Evolutionary conservation across 37 sponge, comb jelly and placozoan species (phyloP).

Genomic region (Chondrilla cf. caribensis): DNA sequence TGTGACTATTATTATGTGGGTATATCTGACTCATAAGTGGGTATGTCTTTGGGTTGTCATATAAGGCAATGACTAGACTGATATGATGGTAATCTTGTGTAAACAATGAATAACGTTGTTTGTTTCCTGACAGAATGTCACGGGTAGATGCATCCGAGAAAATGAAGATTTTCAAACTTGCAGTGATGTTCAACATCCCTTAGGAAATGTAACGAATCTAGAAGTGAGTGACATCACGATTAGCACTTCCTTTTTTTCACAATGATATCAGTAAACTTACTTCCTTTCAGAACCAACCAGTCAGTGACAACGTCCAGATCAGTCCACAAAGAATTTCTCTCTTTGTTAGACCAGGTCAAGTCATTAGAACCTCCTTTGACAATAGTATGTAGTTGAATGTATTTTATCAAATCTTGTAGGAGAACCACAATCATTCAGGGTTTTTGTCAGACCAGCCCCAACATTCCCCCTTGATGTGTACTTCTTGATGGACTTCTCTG

Average conservation of each 20-base stretch:
- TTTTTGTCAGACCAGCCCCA: slow-evolving; percentile 68
- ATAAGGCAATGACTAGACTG: too few species aligned
- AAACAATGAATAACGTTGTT: neutral
- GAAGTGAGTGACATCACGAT: neutral
- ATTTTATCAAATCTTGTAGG: slow-evolving; percentile 57
- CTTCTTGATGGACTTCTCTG: slow-evolving; percentile 83
- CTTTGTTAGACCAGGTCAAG: slow-evolving; percentile 59
- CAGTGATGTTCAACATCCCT: neutral
- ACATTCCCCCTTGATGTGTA: slow-evolving; percentile 85
- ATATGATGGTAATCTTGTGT: too few species aligned
- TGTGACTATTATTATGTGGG: too few species aligned
- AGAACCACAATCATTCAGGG: slow-evolving; percentile 36
- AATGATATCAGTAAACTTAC: neutral
- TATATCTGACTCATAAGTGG: too few species aligned
- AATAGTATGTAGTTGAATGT: too few species aligned
- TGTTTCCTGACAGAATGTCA: slow-evolving; percentile 8
- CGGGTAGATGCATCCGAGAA: neutral
- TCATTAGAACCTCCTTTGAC: neutral
- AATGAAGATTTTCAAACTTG: neutral
- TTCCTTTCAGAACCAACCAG: neutral
- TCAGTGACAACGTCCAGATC: slow-evolving; percentile 43
- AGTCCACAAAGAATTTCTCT: slow-evolving; percentile 42
- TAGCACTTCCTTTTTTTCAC: neutral
- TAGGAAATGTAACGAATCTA: neutral
- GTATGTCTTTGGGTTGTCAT: too few species aligned